Percentiles rank a stretch among this genome's conserved stretches.
Conservation (phyloP, 1,140 invertebrate species). For the Drosophila tsacasi region DNA sequence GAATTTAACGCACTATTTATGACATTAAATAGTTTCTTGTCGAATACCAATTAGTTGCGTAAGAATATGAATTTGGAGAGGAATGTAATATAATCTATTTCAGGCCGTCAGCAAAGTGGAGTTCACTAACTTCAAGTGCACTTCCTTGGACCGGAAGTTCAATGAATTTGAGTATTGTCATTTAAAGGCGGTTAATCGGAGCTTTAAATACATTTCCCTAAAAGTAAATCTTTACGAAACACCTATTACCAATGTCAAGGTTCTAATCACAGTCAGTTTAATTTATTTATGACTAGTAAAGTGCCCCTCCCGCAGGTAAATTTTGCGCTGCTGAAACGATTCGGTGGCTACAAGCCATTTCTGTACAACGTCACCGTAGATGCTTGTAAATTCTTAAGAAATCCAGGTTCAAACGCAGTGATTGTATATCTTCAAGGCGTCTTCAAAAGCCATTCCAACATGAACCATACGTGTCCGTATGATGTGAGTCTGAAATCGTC, state of each 20-base stretch:
- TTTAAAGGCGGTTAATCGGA: neutral
- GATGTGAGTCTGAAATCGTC: neutral
- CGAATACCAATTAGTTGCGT: too few species aligned
- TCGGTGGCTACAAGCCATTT: slow-evolving; percentile 1
- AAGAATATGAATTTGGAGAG: too few species aligned
- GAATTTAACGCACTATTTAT: too few species aligned
- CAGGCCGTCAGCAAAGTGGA: neutral
- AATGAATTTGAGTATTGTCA: slow-evolving; percentile 2
- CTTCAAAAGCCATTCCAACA: slow-evolving; percentile 3
- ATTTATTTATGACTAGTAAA: neutral
- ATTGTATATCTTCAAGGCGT: neutral
- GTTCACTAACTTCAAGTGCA: slow-evolving; percentile 5
- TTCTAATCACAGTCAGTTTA: neutral
- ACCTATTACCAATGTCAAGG: slow-evolving; percentile 1
- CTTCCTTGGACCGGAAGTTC: neutral
- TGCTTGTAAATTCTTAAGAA: slow-evolving; percentile 2
- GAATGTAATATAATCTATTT: neutral
- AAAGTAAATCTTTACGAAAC: neutral
- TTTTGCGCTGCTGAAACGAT: neutral
- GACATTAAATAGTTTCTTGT: too few species aligned
- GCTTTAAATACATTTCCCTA: slow-evolving; percentile 2
- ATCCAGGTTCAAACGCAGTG: neutral
- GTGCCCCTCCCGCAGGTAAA: neutral
- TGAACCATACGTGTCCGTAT: slow-evolving; percentile 3
- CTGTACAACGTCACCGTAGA: neutral